phyloP scores from a whole-genome alignment of 1,140 invertebrate genomes.

The Proales similis region DNA sequence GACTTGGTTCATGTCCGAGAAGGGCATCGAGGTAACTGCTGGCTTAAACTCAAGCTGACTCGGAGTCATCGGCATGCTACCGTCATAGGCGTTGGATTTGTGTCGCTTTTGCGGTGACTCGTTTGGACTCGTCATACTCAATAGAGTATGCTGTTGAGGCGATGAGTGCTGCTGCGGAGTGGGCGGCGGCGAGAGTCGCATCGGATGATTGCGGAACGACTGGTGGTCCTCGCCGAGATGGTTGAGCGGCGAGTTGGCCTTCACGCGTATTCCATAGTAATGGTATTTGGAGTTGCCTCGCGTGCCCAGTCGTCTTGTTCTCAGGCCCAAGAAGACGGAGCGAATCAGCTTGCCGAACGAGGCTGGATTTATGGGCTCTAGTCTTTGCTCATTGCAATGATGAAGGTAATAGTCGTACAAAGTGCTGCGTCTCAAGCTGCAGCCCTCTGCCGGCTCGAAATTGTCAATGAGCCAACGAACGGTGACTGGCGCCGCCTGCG shows the following conservation, averaged over 20 bases:
- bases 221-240: slow-evolving; percentile 57
- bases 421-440: slow-evolving; percentile 86
- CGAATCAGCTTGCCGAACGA: slow-evolving; percentile 97
- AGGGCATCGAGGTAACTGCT: no score
- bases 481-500: slow-evolving; percentile 27
- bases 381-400: slow-evolving; percentile 83
- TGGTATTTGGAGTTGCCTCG: slow-evolving; percentile 98
- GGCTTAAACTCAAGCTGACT: no score
- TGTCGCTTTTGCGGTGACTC: no score
- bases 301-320: slow-evolving; percentile 85
- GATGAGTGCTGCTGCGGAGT: slow-evolving; percentile 13
- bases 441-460: slow-evolving; percentile 95
- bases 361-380: slow-evolving; percentile 95
- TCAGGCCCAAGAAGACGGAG: slow-evolving; percentile 87
- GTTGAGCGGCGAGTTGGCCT: slow-evolving; percentile 72
- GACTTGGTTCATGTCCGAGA: no score
- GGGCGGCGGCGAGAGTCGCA: slow-evolving; percentile 25
- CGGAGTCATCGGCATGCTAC: no score
- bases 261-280: slow-evolving; percentile 97
- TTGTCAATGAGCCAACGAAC: slow-evolving; percentile 81
- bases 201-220: not conserved
- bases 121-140: no score
- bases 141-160: no score
- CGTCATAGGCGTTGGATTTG: no score
- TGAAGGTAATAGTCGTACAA: slow-evolving; percentile 91